phyloP scores from a whole-genome alignment of 2,797 vertebrate genomes.

The Acanthurus tractus region DNA sequence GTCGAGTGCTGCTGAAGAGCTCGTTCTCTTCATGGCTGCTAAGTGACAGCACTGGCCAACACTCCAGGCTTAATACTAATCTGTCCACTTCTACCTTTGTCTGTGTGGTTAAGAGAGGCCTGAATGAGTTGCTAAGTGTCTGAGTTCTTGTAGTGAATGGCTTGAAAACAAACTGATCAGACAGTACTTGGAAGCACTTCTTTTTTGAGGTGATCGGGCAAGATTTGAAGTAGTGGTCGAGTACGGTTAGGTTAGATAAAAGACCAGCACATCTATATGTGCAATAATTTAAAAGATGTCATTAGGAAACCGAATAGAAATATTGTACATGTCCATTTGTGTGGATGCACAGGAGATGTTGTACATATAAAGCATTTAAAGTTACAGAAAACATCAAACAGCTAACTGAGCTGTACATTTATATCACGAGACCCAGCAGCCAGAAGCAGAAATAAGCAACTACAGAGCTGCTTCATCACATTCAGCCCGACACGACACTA shows the following conservation, averaged over 20 bases:
- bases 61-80: slow-evolving; percentile 22
- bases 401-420: too few species aligned
- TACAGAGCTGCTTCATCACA: background rate
- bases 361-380: background rate
- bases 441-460: background rate
- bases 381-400: background rate
- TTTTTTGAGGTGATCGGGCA: background rate
- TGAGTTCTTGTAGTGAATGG: background rate
- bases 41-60: slow-evolving; percentile 15
- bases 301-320: too few species aligned
- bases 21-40: slow-evolving; percentile 27
- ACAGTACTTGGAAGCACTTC: too few species aligned
- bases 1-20: slow-evolving; percentile 31
- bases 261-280: background rate
- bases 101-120: too few species aligned
- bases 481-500: background rate
- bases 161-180: too few species aligned
- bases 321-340: too few species aligned
- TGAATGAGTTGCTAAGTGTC: background rate
- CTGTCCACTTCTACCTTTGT: background rate
- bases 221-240: background rate
- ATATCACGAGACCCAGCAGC: too few species aligned
- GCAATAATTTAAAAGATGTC: too few species aligned
- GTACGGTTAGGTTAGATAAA: background rate
- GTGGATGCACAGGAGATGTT: background rate